Evolutionary conservation across 2,888 invertebrate species (phyloP).

Genomic region (Clostera curtula): DNA sequence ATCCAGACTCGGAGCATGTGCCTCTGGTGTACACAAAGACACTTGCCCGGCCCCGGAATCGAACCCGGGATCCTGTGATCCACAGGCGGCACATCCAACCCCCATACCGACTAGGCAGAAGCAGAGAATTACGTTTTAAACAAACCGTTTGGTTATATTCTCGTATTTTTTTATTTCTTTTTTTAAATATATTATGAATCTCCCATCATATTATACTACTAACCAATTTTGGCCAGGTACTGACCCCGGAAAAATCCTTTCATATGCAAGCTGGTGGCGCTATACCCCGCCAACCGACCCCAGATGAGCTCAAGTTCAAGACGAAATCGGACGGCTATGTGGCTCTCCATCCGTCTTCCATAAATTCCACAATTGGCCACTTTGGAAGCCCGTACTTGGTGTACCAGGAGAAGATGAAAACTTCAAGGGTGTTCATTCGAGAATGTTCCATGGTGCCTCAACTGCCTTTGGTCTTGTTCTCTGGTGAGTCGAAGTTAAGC

Average conservation of each 20-base stretch:
- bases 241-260: constrained; percentile 86
- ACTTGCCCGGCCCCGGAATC: too few relatives aligned
- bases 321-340: constrained; percentile 85
- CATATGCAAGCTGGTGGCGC: constrained; percentile 83
- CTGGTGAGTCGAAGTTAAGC: constrained; percentile 46
- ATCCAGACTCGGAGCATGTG: too few relatives aligned
- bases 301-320: constrained; percentile 83
- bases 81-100: too few relatives aligned
- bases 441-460: constrained; percentile 88
- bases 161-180: neutral
- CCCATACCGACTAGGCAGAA: too few relatives aligned
- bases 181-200: constrained; percentile 1
- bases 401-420: constrained; percentile 89
- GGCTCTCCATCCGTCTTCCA: constrained; percentile 84
- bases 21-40: too few relatives aligned
- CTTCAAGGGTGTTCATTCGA: constrained; percentile 84
- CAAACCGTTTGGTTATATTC: too few relatives aligned
- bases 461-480: constrained; percentile 81
- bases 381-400: constrained; percentile 85
- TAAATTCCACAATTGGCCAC: constrained; percentile 78
- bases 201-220: neutral
- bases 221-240: too few relatives aligned
- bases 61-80: too few relatives aligned
- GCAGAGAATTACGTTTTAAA: too few relatives aligned
- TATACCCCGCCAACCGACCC: constrained; percentile 80